Percentiles rank a stretch among this genome's conserved stretches.
phyloP scores from a whole-genome alignment of 2,888 invertebrate species.

The Cheilosia impressa region DNA sequence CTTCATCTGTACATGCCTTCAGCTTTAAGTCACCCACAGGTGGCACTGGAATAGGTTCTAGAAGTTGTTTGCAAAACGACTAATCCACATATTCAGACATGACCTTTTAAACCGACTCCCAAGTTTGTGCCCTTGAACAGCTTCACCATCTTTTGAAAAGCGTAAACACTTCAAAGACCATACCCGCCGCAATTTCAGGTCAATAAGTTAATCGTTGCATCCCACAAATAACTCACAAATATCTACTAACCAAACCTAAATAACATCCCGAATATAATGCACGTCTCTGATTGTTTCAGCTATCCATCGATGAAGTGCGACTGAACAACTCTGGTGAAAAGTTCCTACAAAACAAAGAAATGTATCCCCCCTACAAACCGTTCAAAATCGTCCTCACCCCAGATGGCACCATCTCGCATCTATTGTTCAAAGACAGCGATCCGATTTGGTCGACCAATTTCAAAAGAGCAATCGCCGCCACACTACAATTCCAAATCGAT shows the following conservation, averaged over 20 bases:
- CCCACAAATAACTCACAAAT: too few species aligned
- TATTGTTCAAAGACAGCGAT: constrained; percentile 84
- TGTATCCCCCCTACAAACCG: constrained; percentile 83
- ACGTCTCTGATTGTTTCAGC: constrained; percentile 76
- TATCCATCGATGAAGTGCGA: constrained; percentile 83
- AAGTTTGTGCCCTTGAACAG: too few species aligned
- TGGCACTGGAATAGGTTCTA: too few species aligned
- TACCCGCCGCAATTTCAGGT: too few species aligned
- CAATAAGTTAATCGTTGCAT: too few species aligned
- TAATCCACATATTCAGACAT: too few species aligned
- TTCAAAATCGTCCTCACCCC: constrained; percentile 82
- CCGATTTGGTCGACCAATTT: constrained; percentile 88
- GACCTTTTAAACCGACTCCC: too few species aligned
- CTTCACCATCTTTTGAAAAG: too few species aligned
- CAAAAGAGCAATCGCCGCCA: constrained; percentile 87
- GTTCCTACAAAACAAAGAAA: constrained; percentile 83
- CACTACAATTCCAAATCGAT: constrained; percentile 86
- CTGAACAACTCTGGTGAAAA: constrained; percentile 83
- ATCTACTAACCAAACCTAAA: background rate
- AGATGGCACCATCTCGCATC: constrained; percentile 81
- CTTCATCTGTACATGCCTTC: too few species aligned
- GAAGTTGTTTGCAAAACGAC: too few species aligned
- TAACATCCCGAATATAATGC: background rate
- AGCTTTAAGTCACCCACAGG: too few species aligned
- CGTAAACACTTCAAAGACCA: too few species aligned